These are phyloP conservation scores for Microplitis mediator DNA, from an alignment of 1,140 invertebrate genomes.

Conservation along the genomic window DNA sequence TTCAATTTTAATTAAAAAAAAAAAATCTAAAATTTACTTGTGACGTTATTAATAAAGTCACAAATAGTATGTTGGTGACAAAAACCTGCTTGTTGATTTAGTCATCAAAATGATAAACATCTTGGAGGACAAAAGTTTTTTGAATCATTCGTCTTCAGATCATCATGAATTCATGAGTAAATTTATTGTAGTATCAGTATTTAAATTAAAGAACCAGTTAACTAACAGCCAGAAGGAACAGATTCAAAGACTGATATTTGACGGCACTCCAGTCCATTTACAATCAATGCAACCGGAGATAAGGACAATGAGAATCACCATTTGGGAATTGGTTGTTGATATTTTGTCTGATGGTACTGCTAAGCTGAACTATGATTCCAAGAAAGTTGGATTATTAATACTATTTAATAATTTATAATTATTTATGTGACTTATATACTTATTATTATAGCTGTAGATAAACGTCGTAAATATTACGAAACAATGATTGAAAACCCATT, in stretches of 20 bases:
- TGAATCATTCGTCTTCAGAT: constrained; percentile 72
- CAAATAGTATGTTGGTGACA: constrained; percentile 30
- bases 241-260: constrained; percentile 64
- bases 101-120: constrained; percentile 65
- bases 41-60: constrained; percentile 39
- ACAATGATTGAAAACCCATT: constrained; percentile 40
- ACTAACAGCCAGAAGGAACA: constrained; percentile 48
- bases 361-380: constrained; percentile 54
- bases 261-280: constrained; percentile 77
- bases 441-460: constrained; percentile 30
- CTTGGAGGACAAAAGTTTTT: constrained; percentile 76
- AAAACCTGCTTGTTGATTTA: constrained; percentile 54
- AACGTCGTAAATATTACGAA: constrained; percentile 46
- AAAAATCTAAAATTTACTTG: constrained; percentile 34
- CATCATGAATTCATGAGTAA: constrained; percentile 82
- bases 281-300: constrained; percentile 69
- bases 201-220: constrained; percentile 60
- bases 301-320: constrained; percentile 78
- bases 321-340: constrained; percentile 70
- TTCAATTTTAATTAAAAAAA: not conserved
- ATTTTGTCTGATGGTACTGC: constrained; percentile 44
- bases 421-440: no score
- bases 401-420: not conserved
- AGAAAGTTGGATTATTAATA: no score
- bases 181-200: constrained; percentile 71